phyloP scores from a whole-genome alignment of 2,797 vertebrate species.

The Lagothrix lagotricha region DNA sequence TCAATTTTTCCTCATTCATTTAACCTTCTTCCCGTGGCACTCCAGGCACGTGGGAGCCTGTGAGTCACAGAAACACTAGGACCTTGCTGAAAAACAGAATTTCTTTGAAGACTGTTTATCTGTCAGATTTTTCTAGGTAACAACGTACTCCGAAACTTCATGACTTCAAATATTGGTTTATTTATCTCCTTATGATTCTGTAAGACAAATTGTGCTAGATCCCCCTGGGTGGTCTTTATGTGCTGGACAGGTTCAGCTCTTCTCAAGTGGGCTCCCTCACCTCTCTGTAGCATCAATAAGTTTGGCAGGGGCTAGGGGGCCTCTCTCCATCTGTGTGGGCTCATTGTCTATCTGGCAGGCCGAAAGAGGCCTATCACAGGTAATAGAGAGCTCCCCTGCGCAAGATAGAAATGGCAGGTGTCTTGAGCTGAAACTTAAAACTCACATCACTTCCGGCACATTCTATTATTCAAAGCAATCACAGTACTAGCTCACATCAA shows the following conservation, averaged over 20 bases:
- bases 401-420: neutral
- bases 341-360: neutral
- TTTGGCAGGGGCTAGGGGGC: accelerated
- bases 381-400: neutral
- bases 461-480: neutral
- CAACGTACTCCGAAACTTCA: neutral
- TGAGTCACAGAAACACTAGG: neutral
- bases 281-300: neutral
- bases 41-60: neutral
- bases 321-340: neutral
- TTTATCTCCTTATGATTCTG: neutral
- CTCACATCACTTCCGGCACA: neutral
- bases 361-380: neutral
- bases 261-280: neutral
- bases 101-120: neutral
- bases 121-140: neutral
- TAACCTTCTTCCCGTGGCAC: neutral
- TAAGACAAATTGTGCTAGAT: neutral
- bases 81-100: neutral
- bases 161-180: neutral
- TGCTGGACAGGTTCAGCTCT: neutral
- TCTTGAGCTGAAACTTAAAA: neutral
- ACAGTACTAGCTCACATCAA: neutral
- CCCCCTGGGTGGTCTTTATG: neutral
- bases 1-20: neutral